Conservation (phyloP, 1,140 invertebrate genomes). For the Rhagoletis pomonella region DNA sequence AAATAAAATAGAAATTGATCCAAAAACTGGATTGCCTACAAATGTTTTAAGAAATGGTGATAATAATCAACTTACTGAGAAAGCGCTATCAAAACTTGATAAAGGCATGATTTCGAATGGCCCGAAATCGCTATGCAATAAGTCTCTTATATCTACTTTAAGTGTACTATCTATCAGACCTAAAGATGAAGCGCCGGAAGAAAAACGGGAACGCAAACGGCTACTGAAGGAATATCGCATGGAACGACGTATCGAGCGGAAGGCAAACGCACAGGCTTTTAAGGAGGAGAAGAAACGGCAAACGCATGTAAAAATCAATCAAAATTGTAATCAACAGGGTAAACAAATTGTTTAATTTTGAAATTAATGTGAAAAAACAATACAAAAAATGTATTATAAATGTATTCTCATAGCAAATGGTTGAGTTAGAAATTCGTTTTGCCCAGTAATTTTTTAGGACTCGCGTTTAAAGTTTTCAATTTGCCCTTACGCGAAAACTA, state of each 20-base stretch:
- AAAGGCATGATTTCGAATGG: constrained; percentile 68
- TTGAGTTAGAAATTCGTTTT: too few relatives aligned
- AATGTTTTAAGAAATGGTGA: constrained; percentile 78
- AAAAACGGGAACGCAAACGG: constrained; percentile 87
- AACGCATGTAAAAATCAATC: constrained; percentile 85
- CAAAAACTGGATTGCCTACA: constrained; percentile 84
- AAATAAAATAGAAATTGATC: constrained; percentile 81
- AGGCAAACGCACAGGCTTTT: constrained; percentile 89
- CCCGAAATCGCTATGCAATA: constrained; percentile 77
- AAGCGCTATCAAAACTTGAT: constrained; percentile 80
- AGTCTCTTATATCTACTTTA: constrained; percentile 82
- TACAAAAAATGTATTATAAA: too few relatives aligned
- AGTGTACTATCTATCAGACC: constrained; percentile 84
- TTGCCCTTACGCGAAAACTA: too few relatives aligned
- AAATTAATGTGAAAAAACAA: too few relatives aligned
- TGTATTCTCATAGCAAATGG: too few relatives aligned
- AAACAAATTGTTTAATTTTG: constrained; percentile 79
- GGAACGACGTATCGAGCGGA: constrained; percentile 90
- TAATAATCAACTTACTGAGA: constrained; percentile 79
- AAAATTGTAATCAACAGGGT: constrained; percentile 83
- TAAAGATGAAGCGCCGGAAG: constrained; percentile 88
- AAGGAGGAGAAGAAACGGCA: constrained; percentile 91
- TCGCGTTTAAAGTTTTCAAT: too few relatives aligned
- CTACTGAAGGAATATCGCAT: constrained; percentile 88
- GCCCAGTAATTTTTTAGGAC: too few relatives aligned